phyloP scores from a whole-genome alignment of 2,113 vertebrate genomes.

The Stigmatopora argus region DNA sequence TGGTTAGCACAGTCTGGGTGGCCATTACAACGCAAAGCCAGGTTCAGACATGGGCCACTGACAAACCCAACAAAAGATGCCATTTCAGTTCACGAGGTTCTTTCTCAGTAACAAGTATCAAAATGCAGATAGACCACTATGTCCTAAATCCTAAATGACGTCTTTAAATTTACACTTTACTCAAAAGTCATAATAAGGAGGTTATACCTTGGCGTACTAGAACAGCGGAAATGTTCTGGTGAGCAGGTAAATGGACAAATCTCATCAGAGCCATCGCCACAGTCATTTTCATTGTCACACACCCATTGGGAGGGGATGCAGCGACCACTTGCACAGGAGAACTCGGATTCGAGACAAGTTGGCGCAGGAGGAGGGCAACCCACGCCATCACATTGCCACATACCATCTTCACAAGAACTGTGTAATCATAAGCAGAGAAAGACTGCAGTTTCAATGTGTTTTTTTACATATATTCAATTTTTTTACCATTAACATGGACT shows the following conservation, averaged over 20 bases:
- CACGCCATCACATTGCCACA: slow-evolving; percentile 71
- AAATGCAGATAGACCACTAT: neutral
- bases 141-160: too few relatives aligned
- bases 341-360: slow-evolving; percentile 73
- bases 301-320: slow-evolving; percentile 81
- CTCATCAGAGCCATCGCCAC: slow-evolving; percentile 84
- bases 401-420: slow-evolving; percentile 76
- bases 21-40: slow-evolving; percentile 75
- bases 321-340: slow-evolving; percentile 66
- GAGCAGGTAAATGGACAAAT: slow-evolving; percentile 71
- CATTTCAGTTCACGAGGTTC: neutral
- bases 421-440: slow-evolving; percentile 2
- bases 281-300: slow-evolving; percentile 89
- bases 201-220: slow-evolving; percentile 31
- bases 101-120: neutral
- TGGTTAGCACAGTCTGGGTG: slow-evolving; percentile 75
- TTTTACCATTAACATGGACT: slow-evolving; percentile 26
- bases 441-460: rapidly evolving
- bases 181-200: neutral
- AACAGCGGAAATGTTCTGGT: slow-evolving; percentile 68
- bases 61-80: neutral
- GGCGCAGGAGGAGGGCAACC: slow-evolving; percentile 50
- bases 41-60: slow-evolving; percentile 76
- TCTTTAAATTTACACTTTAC: too few relatives aligned
- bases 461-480: neutral